Evolutionary conservation across 2,797 vertebrate species (phyloP).

Genomic region (Rhincodon typus): DNA sequence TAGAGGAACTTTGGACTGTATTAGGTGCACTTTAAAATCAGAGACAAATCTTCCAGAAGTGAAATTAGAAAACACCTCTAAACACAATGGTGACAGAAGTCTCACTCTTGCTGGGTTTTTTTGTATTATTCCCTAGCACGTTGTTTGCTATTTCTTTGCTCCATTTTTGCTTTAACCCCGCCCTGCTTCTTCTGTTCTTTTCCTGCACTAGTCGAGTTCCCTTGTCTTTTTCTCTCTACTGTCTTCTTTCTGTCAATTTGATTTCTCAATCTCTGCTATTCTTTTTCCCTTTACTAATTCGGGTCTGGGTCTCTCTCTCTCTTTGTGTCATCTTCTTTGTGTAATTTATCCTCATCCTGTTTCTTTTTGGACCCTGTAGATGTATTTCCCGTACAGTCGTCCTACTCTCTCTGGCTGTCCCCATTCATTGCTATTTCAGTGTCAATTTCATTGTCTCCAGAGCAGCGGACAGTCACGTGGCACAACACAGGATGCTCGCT

Average conservation of each 20-base stretch:
- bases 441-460: constrained; percentile 29
- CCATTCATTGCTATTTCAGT: not conserved
- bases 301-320: not conserved
- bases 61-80: no score
- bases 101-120: not conserved
- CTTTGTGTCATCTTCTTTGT: not conserved
- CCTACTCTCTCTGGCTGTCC: not conserved
- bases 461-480: constrained; percentile 24
- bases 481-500: constrained; percentile 22
- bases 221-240: not conserved
- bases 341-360: not conserved
- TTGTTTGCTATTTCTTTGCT: not conserved
- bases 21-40: no score
- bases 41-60: no score
- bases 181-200: not conserved
- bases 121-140: not conserved
- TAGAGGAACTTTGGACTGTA: no score
- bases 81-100: no score
- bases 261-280: not conserved
- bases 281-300: not conserved
- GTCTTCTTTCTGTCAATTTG: not conserved
- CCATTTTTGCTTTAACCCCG: not conserved
- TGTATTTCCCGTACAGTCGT: not conserved
- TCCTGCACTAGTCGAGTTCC: not conserved
- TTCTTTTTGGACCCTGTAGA: not conserved